Base-by-base conservation (phyloP, 2,888 invertebrate species). In the Schrankia costaestrigalis region DNA sequence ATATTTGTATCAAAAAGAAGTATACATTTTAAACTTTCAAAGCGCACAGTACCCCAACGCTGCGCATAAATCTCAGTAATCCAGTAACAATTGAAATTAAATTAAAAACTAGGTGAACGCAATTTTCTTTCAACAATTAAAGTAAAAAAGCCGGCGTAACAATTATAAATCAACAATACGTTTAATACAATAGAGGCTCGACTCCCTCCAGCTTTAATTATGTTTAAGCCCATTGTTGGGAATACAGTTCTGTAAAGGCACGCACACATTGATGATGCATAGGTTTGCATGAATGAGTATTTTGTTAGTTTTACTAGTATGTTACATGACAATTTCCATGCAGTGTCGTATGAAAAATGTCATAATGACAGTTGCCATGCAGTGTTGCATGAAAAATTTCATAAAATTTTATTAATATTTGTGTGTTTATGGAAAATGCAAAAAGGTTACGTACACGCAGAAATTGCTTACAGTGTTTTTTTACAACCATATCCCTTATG, bases 91-190 rank as follows among this genome's bases (percentile, higher is more conserved):
- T 29, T 29, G 9, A 26, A 41, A 38, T 46, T 27, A 19, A 31
- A 43, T 43, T 49, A 8, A n/a, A 35, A 51, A 51, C 40, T 39
- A 39, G 47, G 55, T 32, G 39, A 40, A 33, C 35, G 48, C 41
- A 43, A 49, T 52, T 49, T 35, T 37, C 31, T 37, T 38, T 26
- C 30, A 45, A 46, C 46, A 51, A 48, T 42, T 46, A 58, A 46
- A 56, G 42, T 41, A 47, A 50, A 49, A 57, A 49, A 46, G 40
- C 28, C 40, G 36, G 43, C 43, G 54, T 48, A 61, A 67, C 67
- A 67, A 66, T 71, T 71, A 69, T 63, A 68, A 63, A 63, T 64
- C 63, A 67, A 68, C 69, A 68, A 64, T 61, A 54, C 53, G 30
- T 25, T 33, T 44, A 23, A 23, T 32, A 67, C 61, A 64, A 66